A percentile compares a stretch with the other conserved stretches of the same genome.
phyloP scores from a whole-genome alignment of 2,113 vertebrate genomes.

The Oreochromis tanganicae region DNA sequence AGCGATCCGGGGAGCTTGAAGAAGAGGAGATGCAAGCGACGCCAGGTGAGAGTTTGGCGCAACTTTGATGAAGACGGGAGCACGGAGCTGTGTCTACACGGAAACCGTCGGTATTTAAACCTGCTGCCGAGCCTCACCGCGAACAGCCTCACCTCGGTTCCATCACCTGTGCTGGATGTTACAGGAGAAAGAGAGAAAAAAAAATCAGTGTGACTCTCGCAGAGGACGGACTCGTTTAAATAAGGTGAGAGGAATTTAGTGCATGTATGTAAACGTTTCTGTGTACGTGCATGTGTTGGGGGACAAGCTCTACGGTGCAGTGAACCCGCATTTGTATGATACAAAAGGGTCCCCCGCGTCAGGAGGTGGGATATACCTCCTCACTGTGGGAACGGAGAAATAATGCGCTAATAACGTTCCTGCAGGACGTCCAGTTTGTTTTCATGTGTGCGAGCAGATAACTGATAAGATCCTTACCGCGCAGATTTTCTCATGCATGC shows the following conservation, averaged over 20 bases:
- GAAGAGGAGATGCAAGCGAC: not conserved
- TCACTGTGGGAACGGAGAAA: not conserved
- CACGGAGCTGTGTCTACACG: not conserved
- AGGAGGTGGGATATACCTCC: conserved; percentile 22
- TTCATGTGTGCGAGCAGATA: not conserved
- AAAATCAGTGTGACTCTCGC: not conserved
- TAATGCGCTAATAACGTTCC: not conserved
- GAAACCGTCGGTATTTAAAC: not conserved
- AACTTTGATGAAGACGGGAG: not conserved
- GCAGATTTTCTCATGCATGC: not conserved
- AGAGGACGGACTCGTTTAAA: not conserved
- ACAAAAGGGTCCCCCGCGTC: conserved; percentile 19
- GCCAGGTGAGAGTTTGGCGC: not conserved
- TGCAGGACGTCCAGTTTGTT: not conserved
- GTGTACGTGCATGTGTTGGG: not conserved
- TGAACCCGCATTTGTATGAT: conserved; percentile 31
- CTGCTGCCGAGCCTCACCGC: not conserved
- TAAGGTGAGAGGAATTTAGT: conserved; percentile 27
- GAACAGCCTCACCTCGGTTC: not conserved
- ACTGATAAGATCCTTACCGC: not conserved
- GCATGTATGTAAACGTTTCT: not conserved
- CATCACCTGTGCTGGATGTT: not conserved
- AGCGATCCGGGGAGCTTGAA: conserved; percentile 3
- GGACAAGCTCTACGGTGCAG: conserved; percentile 31
- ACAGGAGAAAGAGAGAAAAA: not conserved